Base-by-base conservation (phyloP, 1,140 invertebrate genomes). In the Oncopeltus fasciatus region DNA sequence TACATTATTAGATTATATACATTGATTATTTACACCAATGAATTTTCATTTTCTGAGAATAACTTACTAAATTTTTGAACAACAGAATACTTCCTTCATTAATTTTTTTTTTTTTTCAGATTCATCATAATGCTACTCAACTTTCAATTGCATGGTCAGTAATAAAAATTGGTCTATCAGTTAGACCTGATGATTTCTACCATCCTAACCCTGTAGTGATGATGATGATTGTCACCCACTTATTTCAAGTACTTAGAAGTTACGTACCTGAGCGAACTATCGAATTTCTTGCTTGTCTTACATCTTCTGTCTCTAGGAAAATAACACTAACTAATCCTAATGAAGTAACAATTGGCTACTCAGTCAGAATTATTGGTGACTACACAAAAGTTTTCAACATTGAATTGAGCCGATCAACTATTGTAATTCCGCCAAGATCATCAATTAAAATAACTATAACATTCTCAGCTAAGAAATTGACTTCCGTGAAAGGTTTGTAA, bases 131-230 rank as follows among this genome's bases (percentile, higher is more conserved):
- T 57, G 71, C 70, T 1, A 69, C 70, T 47, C 68, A 70, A 21
- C 44, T 75, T 8, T 47, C 68, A 4, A 66, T 68, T 33, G 68
- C 72, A 9, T 76, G 75, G 74, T 70, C 66, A 31, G 67, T 66
- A 29, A 69, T 77, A 33, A 70, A 72, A n/a, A 64, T 75, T 5
- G 73, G 74, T 18, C 73, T 73, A 29, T 63, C 69, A 2, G 67
- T 77, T 18, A 66, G 65, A 27, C 73, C 75, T 0, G 60, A 60
- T 21, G 68, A 73, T 12, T 70, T 77, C 16, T 57, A 70, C 1
- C 51, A 67, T 28, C 69, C 73, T 3, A 74, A 72, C 61, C 62
- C 64, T 33, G 62, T 76, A 1, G 68, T 74, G 27, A 73, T 75
- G 67, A 49, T 76, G 14, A 70, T 77, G 64, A 62, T 75, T 12